Percentiles rank a stretch among this genome's conserved stretches.
Conservation (phyloP, 2,888 invertebrate genomes). For the Drosophila kambysellisi region DNA sequence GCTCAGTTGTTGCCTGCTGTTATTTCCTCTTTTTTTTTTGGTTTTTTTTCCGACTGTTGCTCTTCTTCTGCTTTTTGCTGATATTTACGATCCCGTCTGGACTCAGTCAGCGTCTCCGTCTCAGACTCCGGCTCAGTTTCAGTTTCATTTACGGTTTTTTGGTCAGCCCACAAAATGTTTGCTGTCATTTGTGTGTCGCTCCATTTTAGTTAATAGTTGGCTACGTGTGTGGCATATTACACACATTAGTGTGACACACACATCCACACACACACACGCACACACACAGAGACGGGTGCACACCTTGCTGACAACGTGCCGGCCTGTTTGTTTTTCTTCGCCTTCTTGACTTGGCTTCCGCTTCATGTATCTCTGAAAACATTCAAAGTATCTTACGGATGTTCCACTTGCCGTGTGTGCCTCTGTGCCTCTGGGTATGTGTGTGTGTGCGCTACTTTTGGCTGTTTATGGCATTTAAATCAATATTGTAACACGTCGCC, state of each 20-base stretch:
- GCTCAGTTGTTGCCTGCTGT: conserved; percentile 27
- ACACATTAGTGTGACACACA: conserved; percentile 60
- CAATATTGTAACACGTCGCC: conserved; percentile 72
- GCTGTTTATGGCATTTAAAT: conserved; percentile 81
- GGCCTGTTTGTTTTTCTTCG: conserved; percentile 63
- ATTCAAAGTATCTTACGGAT: conserved; percentile 80
- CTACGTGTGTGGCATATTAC: conserved; percentile 78
- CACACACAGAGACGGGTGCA: conserved; percentile 10
- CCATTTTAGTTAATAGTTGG: conserved; percentile 75
- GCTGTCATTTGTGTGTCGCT: conserved; percentile 66
- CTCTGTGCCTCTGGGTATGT: conserved; percentile 2
- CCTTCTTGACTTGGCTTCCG: conserved; percentile 74
- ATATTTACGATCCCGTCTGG: conserved; percentile 45
- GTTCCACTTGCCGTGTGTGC: conserved; percentile 70
- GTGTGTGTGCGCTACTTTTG: conserved; percentile 54
- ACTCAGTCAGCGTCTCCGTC: conserved; percentile 11
- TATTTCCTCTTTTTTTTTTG: conserved; percentile 7
- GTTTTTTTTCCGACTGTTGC: conserved; percentile 22
- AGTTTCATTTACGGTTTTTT: conserved; percentile 15
- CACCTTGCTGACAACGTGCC: conserved; percentile 29
- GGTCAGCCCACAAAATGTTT: conserved; percentile 60
- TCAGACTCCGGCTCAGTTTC: not conserved
- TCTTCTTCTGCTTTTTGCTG: conserved; percentile 12
- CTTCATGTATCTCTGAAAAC: conserved; percentile 68
- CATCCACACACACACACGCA: not conserved